phyloP scores from a whole-genome alignment of 2,888 invertebrate genomes.

The Tortrix viridana region DNA sequence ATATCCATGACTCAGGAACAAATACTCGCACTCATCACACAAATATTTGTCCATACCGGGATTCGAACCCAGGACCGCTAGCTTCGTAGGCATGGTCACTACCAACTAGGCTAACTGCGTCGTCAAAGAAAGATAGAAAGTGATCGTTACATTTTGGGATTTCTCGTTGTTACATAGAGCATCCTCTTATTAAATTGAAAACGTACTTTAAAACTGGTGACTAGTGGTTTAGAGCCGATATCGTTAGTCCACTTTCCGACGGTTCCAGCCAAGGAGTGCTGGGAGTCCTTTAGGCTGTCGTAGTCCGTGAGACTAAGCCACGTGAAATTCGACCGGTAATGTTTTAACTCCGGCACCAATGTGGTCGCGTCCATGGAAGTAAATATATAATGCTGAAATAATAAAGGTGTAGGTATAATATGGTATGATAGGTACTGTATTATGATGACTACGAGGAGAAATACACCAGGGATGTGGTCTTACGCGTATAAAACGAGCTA shows the following conservation, averaged over 20 bases:
- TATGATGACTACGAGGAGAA: too few species aligned
- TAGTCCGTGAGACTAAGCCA: conserved; percentile 72
- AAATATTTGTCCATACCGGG: too few species aligned
- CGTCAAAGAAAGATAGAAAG: too few species aligned
- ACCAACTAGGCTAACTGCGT: too few species aligned
- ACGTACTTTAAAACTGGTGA: conserved; percentile 61
- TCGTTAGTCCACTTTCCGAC: conserved; percentile 65
- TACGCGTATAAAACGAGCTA: too few species aligned
- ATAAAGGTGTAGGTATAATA: not conserved
- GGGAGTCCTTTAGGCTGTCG: conserved; percentile 59
- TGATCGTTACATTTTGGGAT: not conserved
- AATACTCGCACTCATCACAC: too few species aligned
- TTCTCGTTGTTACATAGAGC: too few species aligned
- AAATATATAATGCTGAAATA: conserved; percentile 68
- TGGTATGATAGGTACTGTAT: too few species aligned
- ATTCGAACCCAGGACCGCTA: too few species aligned
- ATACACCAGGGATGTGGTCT: too few species aligned
- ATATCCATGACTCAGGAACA: too few species aligned
- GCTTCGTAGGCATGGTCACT: too few species aligned
- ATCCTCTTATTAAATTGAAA: not conserved
- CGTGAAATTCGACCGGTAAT: conserved; percentile 65
- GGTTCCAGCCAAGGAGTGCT: conserved; percentile 61
- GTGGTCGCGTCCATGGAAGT: conserved; percentile 67
- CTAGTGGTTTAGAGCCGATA: conserved; percentile 50
- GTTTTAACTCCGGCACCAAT: conserved; percentile 57